A percentile compares a stretch with the other conserved stretches of the same genome.
These are phyloP conservation scores for Eidolon dupreanum DNA, from an alignment of 2,797 vertebrate genomes.

Conservation along the genomic window DNA sequence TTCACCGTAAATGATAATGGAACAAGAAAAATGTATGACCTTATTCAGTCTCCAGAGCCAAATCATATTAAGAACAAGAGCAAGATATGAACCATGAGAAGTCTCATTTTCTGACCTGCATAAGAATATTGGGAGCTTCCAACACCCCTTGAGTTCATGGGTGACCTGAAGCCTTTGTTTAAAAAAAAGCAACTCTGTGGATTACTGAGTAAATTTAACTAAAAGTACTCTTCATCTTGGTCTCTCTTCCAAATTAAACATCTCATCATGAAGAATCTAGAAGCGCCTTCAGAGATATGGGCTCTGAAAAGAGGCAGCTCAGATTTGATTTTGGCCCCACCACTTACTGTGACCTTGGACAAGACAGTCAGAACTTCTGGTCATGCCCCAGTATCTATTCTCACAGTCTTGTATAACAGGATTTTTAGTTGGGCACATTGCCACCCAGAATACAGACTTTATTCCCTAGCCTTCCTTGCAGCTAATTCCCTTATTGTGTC, in stretches of 20 bases:
- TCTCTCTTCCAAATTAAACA: not conserved
- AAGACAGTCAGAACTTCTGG: not conserved
- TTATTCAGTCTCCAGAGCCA: constrained; percentile 21
- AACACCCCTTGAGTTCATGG: not conserved
- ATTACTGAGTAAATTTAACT: not conserved
- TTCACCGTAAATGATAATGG: constrained; percentile 33
- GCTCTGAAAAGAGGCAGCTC: not conserved
- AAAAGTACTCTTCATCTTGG: not conserved
- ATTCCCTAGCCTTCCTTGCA: not conserved
- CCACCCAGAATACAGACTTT: not conserved
- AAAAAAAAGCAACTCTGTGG: not conserved
- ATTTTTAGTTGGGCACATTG: not conserved
- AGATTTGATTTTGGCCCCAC: not conserved
- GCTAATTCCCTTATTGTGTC: not conserved
- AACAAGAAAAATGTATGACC: constrained; percentile 54
- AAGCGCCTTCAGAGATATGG: not conserved
- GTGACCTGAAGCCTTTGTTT: not conserved
- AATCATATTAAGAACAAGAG: constrained; percentile 34
- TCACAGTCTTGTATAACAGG: not conserved
- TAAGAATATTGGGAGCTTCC: not conserved
- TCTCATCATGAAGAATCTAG: not conserved
- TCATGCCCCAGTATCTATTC: not conserved
- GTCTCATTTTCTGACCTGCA: not conserved
- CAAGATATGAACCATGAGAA: not conserved
- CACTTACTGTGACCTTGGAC: not conserved